phyloP scores from a whole-genome alignment of 1,140 invertebrate genomes.

The Sinella curviseta region DNA sequence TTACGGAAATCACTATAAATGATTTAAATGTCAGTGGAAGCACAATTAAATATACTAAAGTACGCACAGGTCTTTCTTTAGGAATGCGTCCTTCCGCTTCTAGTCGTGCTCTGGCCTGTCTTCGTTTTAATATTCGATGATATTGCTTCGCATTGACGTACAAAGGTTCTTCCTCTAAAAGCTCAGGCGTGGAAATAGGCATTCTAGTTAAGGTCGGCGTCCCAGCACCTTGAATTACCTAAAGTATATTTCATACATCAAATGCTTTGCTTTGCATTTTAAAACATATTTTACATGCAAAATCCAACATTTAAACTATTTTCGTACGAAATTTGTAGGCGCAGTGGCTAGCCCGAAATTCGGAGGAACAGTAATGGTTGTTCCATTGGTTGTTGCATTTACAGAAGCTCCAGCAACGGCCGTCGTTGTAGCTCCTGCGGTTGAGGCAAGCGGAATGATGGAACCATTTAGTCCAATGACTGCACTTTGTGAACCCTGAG shows the following conservation, averaged over 20 bases:
- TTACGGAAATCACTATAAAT: constrained; percentile 34
- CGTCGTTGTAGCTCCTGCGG: constrained; percentile 62
- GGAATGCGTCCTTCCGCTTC: constrained; percentile 93
- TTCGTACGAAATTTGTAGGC: constrained; percentile 60
- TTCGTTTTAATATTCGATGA: constrained; percentile 83
- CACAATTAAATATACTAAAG: background rate
- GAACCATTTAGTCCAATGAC: constrained; percentile 44
- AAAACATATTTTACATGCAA: constrained; percentile 26
- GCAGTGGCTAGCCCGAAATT: constrained; percentile 60
- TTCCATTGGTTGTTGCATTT: constrained; percentile 48
- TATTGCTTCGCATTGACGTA: constrained; percentile 99
- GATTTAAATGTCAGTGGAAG: no score
- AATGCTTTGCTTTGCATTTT: no score
- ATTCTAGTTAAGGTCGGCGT: constrained; percentile 66
- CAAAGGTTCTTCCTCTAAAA: constrained; percentile 87
- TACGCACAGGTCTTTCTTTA: constrained; percentile 83
- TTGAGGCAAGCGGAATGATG: constrained; percentile 41
- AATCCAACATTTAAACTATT: background rate
- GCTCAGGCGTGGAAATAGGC: constrained; percentile 66
- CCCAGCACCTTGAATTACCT: constrained; percentile 68
- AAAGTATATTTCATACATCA: no score
- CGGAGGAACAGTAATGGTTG: constrained; percentile 54
- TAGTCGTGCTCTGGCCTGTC: constrained; percentile 85
- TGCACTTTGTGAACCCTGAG: constrained; percentile 42
- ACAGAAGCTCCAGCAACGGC: constrained; percentile 55